phyloP scores from a whole-genome alignment of 1,140 invertebrate genomes.

The Drosophila ficusphila region DNA sequence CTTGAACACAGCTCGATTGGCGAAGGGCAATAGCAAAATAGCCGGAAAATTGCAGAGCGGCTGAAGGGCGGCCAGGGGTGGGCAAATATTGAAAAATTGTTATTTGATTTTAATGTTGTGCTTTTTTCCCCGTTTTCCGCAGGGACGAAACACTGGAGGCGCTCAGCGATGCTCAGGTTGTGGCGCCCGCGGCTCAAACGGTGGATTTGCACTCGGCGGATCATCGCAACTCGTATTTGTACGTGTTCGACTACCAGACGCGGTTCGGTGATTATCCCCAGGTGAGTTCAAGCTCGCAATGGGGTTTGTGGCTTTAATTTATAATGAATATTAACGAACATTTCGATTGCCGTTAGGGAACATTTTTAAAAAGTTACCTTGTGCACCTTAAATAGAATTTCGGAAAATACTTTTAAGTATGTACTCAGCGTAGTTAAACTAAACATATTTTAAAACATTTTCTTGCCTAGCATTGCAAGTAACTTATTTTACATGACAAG shows the following conservation, averaged over 20 bases:
- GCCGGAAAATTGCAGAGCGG: constrained; percentile 52
- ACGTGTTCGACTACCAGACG: constrained; percentile 97
- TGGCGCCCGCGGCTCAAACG: constrained; percentile 95
- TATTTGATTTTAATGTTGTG: constrained; percentile 46
- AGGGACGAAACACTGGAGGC: constrained; percentile 97
- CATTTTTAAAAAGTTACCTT: too few species aligned
- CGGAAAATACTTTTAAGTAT: too few species aligned
- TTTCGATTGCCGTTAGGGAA: too few species aligned
- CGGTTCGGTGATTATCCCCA: constrained; percentile 95
- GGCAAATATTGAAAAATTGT: constrained; percentile 51
- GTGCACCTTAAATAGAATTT: too few species aligned
- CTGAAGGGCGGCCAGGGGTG: not conserved
- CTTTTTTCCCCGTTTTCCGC: constrained; percentile 3
- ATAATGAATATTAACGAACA: too few species aligned
- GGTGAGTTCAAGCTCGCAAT: constrained; percentile 85
- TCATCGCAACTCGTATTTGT: constrained; percentile 93
- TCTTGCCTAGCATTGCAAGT: too few species aligned
- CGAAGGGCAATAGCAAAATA: constrained; percentile 48
- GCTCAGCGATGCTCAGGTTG: constrained; percentile 95
- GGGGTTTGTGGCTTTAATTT: too few species aligned
- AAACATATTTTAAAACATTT: too few species aligned
- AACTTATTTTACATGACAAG: too few species aligned
- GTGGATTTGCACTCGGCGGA: constrained; percentile 95
- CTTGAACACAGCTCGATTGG: constrained; percentile 56
- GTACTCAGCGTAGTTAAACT: too few species aligned